Percentiles rank a stretch among this genome's conserved stretches.
phyloP scores from a whole-genome alignment of 2,797 vertebrate genomes.

The Acrossocheilus fasciatus region DNA sequence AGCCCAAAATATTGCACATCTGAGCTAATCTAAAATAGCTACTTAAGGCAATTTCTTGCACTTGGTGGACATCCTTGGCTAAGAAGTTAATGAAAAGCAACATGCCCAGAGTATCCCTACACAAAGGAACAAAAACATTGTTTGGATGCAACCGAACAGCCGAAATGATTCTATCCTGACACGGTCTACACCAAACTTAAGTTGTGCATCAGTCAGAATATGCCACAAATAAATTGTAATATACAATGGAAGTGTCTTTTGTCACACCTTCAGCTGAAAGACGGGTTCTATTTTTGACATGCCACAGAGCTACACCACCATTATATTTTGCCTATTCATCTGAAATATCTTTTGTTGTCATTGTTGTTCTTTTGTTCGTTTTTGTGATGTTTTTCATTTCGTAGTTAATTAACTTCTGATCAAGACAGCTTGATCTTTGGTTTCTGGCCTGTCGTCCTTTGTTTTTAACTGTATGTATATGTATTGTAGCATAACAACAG shows the following conservation, averaged over 20 bases:
- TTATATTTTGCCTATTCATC: neutral
- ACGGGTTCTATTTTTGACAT: neutral
- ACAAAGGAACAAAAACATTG: neutral
- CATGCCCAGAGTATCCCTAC: constrained; percentile 51
- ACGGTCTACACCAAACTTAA: neutral
- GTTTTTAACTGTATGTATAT: neutral
- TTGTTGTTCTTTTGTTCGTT: no score
- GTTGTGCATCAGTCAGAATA: no score
- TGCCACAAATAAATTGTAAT: neutral
- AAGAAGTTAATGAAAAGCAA: constrained; percentile 26
- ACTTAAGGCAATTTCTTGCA: constrained; percentile 1
- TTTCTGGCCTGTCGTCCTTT: neutral
- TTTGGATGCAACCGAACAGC: neutral
- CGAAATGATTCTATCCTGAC: neutral
- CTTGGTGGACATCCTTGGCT: constrained; percentile 56
- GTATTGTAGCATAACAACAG: neutral
- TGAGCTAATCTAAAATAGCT: constrained; percentile 1
- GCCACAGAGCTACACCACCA: neutral
- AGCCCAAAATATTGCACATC: neutral
- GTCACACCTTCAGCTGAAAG: neutral
- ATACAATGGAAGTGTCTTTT: neutral
- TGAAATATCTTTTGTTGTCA: no score
- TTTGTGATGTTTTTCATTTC: neutral
- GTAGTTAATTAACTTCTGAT: neutral
- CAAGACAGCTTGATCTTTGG: neutral